phyloP scores from a whole-genome alignment of 2,888 invertebrate genomes.

The Choristoneura rosaceana region DNA sequence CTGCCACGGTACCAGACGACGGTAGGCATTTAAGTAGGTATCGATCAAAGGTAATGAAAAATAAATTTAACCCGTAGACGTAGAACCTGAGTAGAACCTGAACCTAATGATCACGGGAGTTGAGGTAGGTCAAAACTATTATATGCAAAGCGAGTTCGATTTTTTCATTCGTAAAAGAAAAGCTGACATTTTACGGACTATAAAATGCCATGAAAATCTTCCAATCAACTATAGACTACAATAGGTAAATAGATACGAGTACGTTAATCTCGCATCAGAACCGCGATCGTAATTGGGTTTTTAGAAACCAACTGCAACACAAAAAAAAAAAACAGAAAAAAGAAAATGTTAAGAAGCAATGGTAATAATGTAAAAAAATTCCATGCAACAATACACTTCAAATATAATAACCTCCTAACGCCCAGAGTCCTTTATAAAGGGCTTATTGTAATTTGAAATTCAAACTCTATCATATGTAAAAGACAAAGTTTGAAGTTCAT shows the following conservation, averaged over 20 bases:
- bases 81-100: background rate
- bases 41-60: constrained; percentile 6
- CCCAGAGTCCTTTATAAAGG: too few species aligned
- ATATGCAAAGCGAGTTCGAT: background rate
- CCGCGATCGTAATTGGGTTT: too few species aligned
- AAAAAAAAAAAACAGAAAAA: background rate
- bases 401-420: too few species aligned
- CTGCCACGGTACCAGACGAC: background rate
- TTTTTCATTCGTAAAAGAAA: background rate
- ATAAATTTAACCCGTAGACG: background rate
- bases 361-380: background rate
- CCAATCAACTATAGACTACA: background rate
- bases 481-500: too few species aligned
- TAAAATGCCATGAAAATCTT: background rate
- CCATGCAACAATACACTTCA: background rate
- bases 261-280: too few species aligned
- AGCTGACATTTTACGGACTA: background rate
- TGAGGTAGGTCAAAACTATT: background rate
- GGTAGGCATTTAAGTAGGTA: background rate
- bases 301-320: background rate
- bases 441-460: too few species aligned
- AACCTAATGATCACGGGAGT: background rate
- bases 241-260: too few species aligned
- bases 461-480: too few species aligned
- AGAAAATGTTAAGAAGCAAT: background rate